Conservation (phyloP, 1,140 invertebrate genomes). For the Sitobion miscanthi region DNA sequence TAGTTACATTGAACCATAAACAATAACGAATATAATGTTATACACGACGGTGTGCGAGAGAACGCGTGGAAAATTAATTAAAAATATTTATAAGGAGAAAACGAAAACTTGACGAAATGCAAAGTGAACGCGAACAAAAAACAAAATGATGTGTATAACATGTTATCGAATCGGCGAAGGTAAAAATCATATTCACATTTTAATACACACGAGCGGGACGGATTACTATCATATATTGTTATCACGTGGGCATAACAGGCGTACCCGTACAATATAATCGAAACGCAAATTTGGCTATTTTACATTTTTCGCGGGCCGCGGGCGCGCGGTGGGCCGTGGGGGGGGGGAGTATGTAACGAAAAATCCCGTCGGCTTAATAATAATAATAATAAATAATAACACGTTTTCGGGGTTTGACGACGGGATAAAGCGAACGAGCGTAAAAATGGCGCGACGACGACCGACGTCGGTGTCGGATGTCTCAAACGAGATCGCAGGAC, state of each 20-base stretch:
- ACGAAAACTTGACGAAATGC: background rate
- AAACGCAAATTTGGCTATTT: background rate
- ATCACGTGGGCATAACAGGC: too few relatives aligned
- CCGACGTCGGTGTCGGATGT: slow-evolving; percentile 66
- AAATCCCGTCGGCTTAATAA: background rate
- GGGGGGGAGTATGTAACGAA: background rate
- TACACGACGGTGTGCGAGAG: background rate
- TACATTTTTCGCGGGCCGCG: background rate
- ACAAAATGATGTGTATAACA: background rate
- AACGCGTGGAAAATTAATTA: background rate
- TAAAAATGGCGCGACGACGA: background rate
- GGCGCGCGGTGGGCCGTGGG: too few relatives aligned
- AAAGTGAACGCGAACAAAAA: background rate
- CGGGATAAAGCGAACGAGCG: background rate
- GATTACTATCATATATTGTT: background rate
- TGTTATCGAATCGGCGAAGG: background rate
- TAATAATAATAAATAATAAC: background rate
- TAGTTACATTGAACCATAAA: background rate
- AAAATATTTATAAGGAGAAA: background rate
- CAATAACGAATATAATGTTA: too few relatives aligned
- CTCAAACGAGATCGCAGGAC: slow-evolving; percentile 56
- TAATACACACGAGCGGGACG: background rate
- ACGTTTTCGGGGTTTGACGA: background rate
- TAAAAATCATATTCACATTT: background rate
- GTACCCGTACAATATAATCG: background rate